These are phyloP conservation scores for Drosophila algonquin DNA, from an alignment of 2,888 invertebrate genomes.

Conservation along the genomic window DNA sequence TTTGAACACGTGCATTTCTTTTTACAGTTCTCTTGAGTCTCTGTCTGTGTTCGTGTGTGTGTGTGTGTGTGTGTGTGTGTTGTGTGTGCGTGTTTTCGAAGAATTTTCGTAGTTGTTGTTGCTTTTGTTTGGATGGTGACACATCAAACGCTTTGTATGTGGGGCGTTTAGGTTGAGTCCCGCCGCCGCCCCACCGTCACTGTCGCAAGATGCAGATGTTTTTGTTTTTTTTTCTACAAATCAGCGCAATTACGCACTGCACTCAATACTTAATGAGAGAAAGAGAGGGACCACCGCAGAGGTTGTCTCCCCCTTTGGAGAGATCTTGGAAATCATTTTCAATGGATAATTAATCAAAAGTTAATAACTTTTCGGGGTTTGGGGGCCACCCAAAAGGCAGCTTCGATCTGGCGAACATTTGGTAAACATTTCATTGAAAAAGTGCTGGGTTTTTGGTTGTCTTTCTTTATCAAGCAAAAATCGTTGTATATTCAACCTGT, in stretches of 20 bases:
- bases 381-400: constrained; percentile 36
- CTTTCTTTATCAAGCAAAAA: neutral
- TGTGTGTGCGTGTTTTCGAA: constrained; percentile 50
- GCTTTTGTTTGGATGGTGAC: constrained; percentile 54
- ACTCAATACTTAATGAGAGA: constrained; percentile 38
- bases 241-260: constrained; percentile 21
- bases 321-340: neutral
- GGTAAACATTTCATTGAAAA: constrained; percentile 4
- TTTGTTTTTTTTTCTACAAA: constrained; percentile 58
- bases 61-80: constrained; percentile 17
- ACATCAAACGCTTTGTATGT: constrained; percentile 49
- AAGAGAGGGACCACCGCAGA: neutral
- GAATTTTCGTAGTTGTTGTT: constrained; percentile 59
- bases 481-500: constrained; percentile 59
- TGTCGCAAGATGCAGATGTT: constrained; percentile 52
- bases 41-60: constrained; percentile 14
- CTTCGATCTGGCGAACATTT: constrained; percentile 10
- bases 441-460: constrained; percentile 5
- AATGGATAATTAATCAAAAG: constrained; percentile 37
- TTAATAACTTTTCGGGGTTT: constrained; percentile 28
- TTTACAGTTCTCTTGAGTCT: constrained; percentile 49
- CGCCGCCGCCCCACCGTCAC: neutral
- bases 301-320: neutral
- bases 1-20: constrained; percentile 77
- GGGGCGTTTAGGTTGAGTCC: constrained; percentile 12